Evolutionary conservation across 2,797 vertebrate genomes (phyloP).

Genomic region (Decapterus maruadsi): DNA sequence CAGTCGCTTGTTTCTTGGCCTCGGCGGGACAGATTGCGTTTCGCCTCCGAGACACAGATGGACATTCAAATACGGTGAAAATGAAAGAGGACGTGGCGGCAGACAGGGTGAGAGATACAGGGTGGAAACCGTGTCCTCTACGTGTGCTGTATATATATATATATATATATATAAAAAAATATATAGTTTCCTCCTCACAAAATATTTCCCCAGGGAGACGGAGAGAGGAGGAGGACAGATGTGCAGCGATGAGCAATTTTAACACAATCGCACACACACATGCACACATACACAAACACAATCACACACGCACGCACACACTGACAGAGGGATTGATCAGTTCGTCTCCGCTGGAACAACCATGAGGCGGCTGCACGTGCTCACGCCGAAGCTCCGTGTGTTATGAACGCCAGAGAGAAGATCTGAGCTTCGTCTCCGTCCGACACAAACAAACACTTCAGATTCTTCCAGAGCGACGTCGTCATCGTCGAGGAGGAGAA

Average conservation of each 20-base stretch:
- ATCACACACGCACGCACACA: slow-evolving; percentile 15
- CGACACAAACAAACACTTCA: background rate
- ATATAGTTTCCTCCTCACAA: background rate
- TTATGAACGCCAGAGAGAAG: slow-evolving; percentile 11
- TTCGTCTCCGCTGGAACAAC: slow-evolving; percentile 40
- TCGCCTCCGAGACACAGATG: slow-evolving; percentile 16
- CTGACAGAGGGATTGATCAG: slow-evolving; percentile 55
- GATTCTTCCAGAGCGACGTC: background rate
- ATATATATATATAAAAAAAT: background rate
- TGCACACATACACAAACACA: slow-evolving; percentile 11
- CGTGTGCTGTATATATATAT: no score
- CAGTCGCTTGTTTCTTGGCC: background rate
- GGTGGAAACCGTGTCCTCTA: slow-evolving; percentile 15
- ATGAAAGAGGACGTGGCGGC: slow-evolving; percentile 4
- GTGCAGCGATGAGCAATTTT: slow-evolving; percentile 32
- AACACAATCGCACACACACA: slow-evolving; percentile 13
- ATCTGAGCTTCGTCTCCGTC: background rate
- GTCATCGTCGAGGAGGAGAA: background rate
- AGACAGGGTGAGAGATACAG: slow-evolving; percentile 4
- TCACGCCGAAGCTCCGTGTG: background rate
- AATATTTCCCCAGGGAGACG: slow-evolving; percentile 44
- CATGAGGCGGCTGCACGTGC: slow-evolving; percentile 36
- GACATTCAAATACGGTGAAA: background rate
- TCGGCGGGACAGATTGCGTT: slow-evolving; percentile 5
- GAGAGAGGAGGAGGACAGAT: slow-evolving; percentile 41